Evolutionary conservation across 2,797 vertebrate species (phyloP).

Genomic region (Hemibagrus guttatus): DNA sequence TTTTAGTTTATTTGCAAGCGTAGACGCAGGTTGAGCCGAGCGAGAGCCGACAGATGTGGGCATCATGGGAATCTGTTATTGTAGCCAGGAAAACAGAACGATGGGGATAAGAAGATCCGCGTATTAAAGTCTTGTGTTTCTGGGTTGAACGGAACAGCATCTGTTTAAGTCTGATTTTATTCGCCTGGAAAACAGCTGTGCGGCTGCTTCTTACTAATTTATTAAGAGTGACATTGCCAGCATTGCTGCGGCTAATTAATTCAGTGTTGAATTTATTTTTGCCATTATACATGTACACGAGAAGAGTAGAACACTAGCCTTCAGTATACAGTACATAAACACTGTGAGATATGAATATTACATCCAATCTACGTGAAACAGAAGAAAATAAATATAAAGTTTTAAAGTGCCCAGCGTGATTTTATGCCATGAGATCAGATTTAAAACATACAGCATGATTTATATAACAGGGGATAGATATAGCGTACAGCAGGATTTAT

Average conservation of each 20-base stretch:
- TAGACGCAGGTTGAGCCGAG: neutral
- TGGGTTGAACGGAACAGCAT: neutral
- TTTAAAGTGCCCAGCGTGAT: neutral
- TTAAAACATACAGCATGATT: neutral
- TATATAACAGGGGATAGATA: neutral
- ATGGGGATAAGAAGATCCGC: neutral
- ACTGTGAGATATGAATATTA: neutral
- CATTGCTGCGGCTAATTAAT: neutral
- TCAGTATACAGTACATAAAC: neutral
- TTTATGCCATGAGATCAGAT: neutral
- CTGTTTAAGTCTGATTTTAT: slow-evolving; percentile 1
- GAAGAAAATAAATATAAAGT: neutral
- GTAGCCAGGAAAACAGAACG: neutral
- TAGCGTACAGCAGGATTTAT: neutral
- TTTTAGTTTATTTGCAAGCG: neutral
- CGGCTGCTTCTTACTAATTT: slow-evolving; percentile 5
- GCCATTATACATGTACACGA: neutral
- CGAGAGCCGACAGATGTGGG: slow-evolving; percentile 17
- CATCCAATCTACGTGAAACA: neutral
- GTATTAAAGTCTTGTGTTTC: neutral
- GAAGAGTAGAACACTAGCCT: neutral
- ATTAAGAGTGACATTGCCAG: slow-evolving; percentile 9
- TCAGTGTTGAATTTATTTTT: neutral
- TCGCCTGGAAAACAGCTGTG: neutral
- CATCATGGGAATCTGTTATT: slow-evolving; percentile 12